A percentile compares a stretch with the other conserved stretches of the same genome.
Evolutionary conservation across 2,797 vertebrate species (phyloP).

Genomic region (Carapus acus): DNA sequence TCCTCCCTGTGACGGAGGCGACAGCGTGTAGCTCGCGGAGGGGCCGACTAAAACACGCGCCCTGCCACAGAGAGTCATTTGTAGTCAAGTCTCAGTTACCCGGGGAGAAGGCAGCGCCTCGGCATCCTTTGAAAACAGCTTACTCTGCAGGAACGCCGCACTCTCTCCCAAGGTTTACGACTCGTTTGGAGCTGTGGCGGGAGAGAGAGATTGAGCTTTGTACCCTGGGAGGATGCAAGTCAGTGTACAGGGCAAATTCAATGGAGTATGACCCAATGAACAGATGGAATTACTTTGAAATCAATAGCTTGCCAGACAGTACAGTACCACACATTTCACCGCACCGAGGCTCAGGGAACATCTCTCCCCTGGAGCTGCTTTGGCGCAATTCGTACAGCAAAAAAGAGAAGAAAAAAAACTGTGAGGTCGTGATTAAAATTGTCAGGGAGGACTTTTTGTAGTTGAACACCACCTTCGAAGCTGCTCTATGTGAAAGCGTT

Average conservation of each 20-base stretch:
- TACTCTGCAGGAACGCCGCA: conserved; percentile 58
- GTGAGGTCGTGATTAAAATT: not conserved
- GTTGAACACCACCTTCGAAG: too few relatives aligned
- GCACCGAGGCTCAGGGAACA: conserved; percentile 20
- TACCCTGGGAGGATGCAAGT: conserved; percentile 45
- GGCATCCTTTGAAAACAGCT: conserved; percentile 61
- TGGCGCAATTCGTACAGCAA: not conserved
- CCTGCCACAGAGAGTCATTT: conserved; percentile 56
- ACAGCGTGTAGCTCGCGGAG: conserved; percentile 26
- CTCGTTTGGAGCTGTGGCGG: conserved; percentile 46
- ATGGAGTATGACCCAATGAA: conserved; percentile 27
- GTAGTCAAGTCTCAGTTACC: conserved; percentile 51
- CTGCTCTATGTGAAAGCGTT: too few relatives aligned
- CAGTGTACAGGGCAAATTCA: conserved; percentile 41
- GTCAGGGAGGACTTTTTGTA: not conserved
- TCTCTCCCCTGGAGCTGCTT: conserved; percentile 1
- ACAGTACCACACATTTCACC: conserved; percentile 9
- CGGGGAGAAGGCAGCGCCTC: conserved; percentile 44
- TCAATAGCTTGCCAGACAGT: conserved; percentile 33
- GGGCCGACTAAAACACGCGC: conserved; percentile 30
- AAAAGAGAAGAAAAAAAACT: too few relatives aligned
- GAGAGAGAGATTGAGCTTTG: conserved; percentile 41
- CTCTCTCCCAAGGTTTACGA: conserved; percentile 60
- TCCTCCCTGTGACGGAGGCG: conserved; percentile 39
- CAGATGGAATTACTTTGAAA: conserved; percentile 41